phyloP scores from a whole-genome alignment of 2,888 invertebrate species.

The Zaprionus lineosus region DNA sequence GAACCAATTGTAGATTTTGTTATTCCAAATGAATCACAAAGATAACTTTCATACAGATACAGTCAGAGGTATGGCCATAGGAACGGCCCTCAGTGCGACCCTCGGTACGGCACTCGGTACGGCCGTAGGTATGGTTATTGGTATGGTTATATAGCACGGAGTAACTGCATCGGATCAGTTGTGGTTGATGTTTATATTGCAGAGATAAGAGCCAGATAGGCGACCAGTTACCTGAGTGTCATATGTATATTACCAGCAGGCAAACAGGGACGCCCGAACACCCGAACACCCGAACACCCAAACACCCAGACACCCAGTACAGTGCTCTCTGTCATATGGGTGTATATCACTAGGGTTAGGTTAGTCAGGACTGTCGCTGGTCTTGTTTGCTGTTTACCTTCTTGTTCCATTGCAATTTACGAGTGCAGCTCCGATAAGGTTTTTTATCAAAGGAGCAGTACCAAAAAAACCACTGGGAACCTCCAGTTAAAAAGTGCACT shows the following conservation, averaged over 20 bases:
- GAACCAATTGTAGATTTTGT: constrained; percentile 43
- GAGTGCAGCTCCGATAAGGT: constrained; percentile 65
- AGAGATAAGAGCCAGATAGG: constrained; percentile 56
- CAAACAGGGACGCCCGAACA: constrained; percentile 50
- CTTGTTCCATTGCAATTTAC: constrained; percentile 75
- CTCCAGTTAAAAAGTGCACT: constrained; percentile 74
- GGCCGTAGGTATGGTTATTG: constrained; percentile 9
- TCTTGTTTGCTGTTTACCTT: constrained; percentile 57
- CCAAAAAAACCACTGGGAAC: constrained; percentile 22
- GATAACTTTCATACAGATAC: too few species aligned
- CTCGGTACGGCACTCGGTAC: too few species aligned
- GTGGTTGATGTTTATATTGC: constrained; percentile 51
- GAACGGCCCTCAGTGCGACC: too few species aligned
- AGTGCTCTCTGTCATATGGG: too few species aligned
- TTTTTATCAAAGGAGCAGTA: constrained; percentile 48
- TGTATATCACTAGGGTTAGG: constrained; percentile 4
- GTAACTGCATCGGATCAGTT: constrained; percentile 57
- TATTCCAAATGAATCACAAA: constrained; percentile 67
- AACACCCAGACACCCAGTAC: too few species aligned
- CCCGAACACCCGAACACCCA: too few species aligned
- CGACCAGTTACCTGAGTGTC: constrained; percentile 38
- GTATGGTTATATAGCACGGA: constrained; percentile 2
- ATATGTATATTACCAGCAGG: constrained; percentile 47
- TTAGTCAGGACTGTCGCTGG: constrained; percentile 30
- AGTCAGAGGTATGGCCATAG: too few species aligned